Base-by-base conservation (phyloP, 2,113 vertebrate genomes). In the Microcebus murinus region DNA sequence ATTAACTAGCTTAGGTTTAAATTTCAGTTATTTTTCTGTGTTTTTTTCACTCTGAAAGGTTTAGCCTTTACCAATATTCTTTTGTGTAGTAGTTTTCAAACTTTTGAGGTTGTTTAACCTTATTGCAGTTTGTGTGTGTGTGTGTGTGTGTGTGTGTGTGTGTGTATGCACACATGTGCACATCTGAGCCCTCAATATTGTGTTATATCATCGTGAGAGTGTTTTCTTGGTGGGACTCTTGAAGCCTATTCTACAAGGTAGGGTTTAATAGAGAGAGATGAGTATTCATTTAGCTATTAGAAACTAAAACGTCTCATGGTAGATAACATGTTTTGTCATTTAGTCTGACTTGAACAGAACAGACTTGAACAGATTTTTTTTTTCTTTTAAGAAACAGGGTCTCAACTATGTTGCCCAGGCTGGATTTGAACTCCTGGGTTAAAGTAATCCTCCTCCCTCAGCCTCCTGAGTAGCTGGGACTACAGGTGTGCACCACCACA, bases 1-100 rank as follows among this genome's bases (percentile, higher is more conserved):
- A 50, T 89, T 36, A 88, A 90, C 55, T 93, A 83, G n/a, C 29
- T 88, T 85, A 88, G 93, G n/a, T 86, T 92, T 90, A 87, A 88
- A 73, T 95, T 90, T 96, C 31, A 79, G 1, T 76, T 87, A 29
- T 68, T 70, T 52, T 86, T 81, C n/a, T 87, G 84, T 90, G 23
- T 31, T 74, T 86, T 89, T 94, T 95, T 91, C 59, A 20, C n/a
- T 84, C 89, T 82, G 31, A 80, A 90, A 31, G 34, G 0, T 70
- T 93, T 92, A 81, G 25, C 6, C 34, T 95, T 88, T 14, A 77
- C 13, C 91, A 57, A 82, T 73, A 42, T 36, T 90, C 42, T 94
- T 87, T 95, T 63, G n/a, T 87, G 27, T 67, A 80, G 61, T 91
- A 45, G n/a, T 89, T 96, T 96, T 91, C 50, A 97, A 68, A 95